Base-by-base conservation (phyloP, 2,888 invertebrate species). In the Drosophila diplacantha region DNA sequence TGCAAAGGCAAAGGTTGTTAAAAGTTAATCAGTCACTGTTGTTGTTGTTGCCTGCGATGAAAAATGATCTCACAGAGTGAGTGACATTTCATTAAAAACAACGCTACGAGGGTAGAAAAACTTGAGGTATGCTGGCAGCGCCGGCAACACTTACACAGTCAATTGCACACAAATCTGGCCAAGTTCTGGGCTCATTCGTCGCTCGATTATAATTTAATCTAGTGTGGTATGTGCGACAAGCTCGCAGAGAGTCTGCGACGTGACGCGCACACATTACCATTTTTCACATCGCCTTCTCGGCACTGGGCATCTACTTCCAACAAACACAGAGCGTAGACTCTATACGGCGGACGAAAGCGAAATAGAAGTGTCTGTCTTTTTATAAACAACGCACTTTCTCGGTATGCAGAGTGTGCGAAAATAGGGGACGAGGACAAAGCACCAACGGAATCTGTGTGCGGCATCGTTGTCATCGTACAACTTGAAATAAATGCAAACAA, bases 141-240 rank as follows among this genome's bases (percentile, higher is more conserved):
- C 65, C 6, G 14, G 29, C 73, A 73, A 68, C 79, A 84, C 74
- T 83, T 84, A 77, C 78, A 84, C 83, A 83, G 67, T 77, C 84
- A 80, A 80, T 80, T 80, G 84, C 84, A 71, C 75, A 81, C 75
- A 81, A 83, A 80, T 84, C 84, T 76, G 78, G 66, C 78, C 80
- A 73, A 83, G 81, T 53, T 52, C 51, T 37, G 39, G 39, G 37
- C 24, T 43, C 38, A 44, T 46, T 55, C 56, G 63, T 61, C 57
- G 77, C 84, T 84, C 84, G 78, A 78, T 78, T 78, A 78, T 78
- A 78, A 78, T 78, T 84, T 81, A 84, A 80, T 83, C 84, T 75
- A 81, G 77, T 84, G 82, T 83, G 83, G 85, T 83, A 80, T 84
- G 80, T 83, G 80, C 71, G 72, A 81, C 79, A 83, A 74, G 75